phyloP scores from a whole-genome alignment of 2,797 vertebrate genomes.

The Vultur gryphus region DNA sequence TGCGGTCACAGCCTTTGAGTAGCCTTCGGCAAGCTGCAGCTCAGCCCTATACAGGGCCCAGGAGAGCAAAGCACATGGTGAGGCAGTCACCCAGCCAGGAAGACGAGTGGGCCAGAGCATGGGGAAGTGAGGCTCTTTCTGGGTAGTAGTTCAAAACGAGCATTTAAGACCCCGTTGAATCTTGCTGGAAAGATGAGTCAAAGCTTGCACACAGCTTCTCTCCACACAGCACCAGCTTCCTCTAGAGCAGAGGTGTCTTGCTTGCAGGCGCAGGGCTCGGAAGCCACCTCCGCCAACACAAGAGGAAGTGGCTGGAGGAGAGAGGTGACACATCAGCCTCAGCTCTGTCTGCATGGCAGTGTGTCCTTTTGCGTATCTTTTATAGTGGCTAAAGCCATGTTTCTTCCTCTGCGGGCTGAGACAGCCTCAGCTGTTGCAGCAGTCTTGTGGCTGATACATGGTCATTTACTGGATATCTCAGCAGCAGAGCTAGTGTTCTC shows the following conservation, averaged over 20 bases:
- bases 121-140: background rate
- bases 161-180: background rate
- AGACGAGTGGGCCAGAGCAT: background rate
- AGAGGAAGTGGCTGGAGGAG: background rate
- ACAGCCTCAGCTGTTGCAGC: background rate
- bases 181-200: background rate
- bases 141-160: background rate
- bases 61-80: background rate
- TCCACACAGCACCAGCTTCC: background rate
- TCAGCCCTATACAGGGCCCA: background rate
- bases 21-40: background rate
- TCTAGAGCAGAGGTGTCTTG: background rate
- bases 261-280: rapidly evolving
- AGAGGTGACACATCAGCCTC: background rate
- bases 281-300: background rate
- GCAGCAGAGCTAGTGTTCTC: background rate
- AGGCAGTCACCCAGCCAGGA: background rate
- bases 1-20: background rate
- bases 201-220: background rate
- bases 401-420: background rate
- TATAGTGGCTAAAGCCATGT: background rate
- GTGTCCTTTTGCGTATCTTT: background rate
- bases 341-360: background rate
- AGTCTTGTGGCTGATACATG: background rate
- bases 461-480: background rate